Base-by-base conservation (phyloP, 2,797 vertebrate species). In the Gobionotothen gibberifrons region DNA sequence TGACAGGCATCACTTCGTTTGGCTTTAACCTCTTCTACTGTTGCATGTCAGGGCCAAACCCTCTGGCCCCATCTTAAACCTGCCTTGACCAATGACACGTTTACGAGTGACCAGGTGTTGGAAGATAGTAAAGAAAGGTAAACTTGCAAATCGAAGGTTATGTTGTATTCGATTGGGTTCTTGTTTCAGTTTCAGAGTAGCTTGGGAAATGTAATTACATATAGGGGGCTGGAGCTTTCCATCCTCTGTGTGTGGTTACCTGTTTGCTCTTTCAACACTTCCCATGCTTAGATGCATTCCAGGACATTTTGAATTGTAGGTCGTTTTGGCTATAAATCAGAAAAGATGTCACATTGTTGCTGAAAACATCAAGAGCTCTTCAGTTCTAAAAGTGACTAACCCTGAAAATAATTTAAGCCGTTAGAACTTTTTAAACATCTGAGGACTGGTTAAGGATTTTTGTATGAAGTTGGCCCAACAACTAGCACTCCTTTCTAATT, bases 381-480 rank as follows among this genome's bases (percentile, higher is more conserved):
- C 16, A 49, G 57, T 69, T 81, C 44, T 66, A n/a, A 68, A 67
- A 36, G 57, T 55, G 83, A 83, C 52, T 84, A 85, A 66, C 8
- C 10, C 9, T 6, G 53, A 40, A 53, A 83, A 67, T 62, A 39
- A 69, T 56, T 67, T 10, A 7, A 69, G 63, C 9, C 36, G 16
- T 64, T 19, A 2, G 44, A 59, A 48, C 84, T 57, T 75, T 75
- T 76, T 60, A 62, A 57, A 67, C 54, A 44, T 74, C 57, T 79
- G 82, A 81, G 39, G 72, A 82, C 72, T 83, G 66, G 82, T 75
- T 81, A 39, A 55, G 64, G 47, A 46, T 66, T 78, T 78, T 65
- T 83, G 46, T 82, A 66, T 91, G 91, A 89, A 84, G 89, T 76
- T 63, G 46, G 63, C 87, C 76, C 76, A 89, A 84, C 81, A 75